Conservation (phyloP, 2,113 vertebrate genomes). For the Aix galericulata region DNA sequence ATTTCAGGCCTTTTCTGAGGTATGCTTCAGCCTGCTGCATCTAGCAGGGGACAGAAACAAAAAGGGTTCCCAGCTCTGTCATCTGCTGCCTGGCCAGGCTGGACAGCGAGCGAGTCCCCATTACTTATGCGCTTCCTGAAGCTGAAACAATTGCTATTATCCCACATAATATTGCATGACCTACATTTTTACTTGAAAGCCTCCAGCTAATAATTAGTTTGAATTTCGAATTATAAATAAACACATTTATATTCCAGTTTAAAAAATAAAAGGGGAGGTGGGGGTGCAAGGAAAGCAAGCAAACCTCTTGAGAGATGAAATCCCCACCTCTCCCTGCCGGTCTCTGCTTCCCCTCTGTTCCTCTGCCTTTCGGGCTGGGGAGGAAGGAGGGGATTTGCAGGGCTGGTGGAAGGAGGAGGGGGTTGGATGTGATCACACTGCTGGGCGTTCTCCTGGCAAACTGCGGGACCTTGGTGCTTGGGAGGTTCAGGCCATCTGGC, state of each 20-base stretch:
- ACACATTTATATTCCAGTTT: conserved; percentile 62
- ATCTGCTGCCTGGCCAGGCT: neutral
- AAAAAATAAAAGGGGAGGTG: neutral
- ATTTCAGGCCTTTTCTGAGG: neutral
- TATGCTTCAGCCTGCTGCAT: neutral
- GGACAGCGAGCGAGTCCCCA: conserved; percentile 41
- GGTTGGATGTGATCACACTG: conserved; percentile 55
- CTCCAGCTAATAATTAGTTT: conserved; percentile 78
- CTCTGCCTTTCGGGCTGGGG: neutral
- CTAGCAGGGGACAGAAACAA: no score
- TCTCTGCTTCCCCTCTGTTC: neutral
- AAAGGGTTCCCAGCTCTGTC: neutral
- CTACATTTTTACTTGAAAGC: conserved; percentile 81
- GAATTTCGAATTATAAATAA: conserved; percentile 78
- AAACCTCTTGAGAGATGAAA: neutral
- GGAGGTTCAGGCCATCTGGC: conserved; percentile 77
- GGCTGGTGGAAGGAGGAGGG: neutral
- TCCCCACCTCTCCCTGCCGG: neutral
- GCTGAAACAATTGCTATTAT: conserved; percentile 75
- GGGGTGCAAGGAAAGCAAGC: neutral
- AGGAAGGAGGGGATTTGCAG: neutral
- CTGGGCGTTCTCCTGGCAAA: conserved; percentile 54
- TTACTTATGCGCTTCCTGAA: conserved; percentile 60
- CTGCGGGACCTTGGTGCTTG: neutral
- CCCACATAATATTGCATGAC: conserved; percentile 67